Evolutionary conservation across 2,113 vertebrate species (phyloP).

Genomic region (Paralichthys olivaceus): DNA sequence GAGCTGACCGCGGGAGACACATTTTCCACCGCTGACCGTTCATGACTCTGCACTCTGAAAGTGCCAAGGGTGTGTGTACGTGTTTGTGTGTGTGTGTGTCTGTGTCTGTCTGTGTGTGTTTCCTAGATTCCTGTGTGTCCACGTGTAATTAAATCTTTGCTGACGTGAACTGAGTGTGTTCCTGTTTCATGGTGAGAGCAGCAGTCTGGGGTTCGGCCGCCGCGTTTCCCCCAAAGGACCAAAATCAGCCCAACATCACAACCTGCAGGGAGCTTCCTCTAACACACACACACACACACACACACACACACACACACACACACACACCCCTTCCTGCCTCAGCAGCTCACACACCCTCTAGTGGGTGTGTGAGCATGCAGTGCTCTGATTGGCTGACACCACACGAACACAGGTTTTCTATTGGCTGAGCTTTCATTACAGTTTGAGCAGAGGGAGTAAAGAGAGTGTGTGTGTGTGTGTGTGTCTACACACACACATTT

Average conservation of each 20-base stretch:
- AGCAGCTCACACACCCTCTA: constrained; percentile 45
- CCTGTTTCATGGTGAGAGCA: constrained; percentile 66
- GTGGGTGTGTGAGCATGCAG: constrained; percentile 71
- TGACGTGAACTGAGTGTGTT: constrained; percentile 69
- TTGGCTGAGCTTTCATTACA: constrained; percentile 53
- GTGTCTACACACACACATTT: not conserved
- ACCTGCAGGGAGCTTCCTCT: constrained; percentile 45
- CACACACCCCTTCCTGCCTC: constrained; percentile 18
- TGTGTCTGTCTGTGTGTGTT: constrained; percentile 27
- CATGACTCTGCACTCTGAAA: constrained; percentile 52
- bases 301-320: constrained; percentile 12
- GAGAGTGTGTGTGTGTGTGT: constrained; percentile 14
- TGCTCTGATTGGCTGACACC: constrained; percentile 57
- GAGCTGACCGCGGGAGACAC: constrained; percentile 57
- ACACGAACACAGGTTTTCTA: constrained; percentile 14
- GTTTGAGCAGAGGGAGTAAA: constrained; percentile 10
- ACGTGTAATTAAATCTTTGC: constrained; percentile 76
- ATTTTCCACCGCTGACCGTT: constrained; percentile 64
- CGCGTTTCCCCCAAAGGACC: constrained; percentile 57
- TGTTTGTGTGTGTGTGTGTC: constrained; percentile 27
- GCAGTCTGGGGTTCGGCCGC: constrained; percentile 59
- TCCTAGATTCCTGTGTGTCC: constrained; percentile 61
- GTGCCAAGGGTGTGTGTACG: constrained; percentile 40
- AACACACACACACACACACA: constrained; percentile 2
- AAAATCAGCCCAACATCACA: constrained; percentile 72